Evolutionary conservation across 2,113 vertebrate species (phyloP).

Genomic region (Pipra filicauda): DNA sequence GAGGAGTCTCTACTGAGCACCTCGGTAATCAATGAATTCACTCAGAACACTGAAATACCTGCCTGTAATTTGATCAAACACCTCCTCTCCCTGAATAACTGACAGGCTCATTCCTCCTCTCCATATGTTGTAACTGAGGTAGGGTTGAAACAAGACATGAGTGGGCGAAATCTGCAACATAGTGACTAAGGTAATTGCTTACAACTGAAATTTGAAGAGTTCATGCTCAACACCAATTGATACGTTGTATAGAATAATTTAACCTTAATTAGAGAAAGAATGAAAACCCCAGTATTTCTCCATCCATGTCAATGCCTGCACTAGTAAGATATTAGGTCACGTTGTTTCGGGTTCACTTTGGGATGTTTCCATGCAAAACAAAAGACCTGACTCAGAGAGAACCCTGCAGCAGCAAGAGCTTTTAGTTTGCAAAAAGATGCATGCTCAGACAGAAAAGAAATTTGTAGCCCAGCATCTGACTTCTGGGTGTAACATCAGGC

Average conservation of each 20-base stretch:
- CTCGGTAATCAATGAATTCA: neutral
- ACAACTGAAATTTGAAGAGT: neutral
- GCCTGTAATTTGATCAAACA: neutral
- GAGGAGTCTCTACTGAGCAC: neutral
- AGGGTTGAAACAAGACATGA: neutral
- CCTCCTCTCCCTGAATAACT: neutral
- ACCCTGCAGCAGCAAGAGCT: neutral
- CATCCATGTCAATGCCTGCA: neutral
- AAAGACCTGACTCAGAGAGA: neutral
- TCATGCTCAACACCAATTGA: neutral
- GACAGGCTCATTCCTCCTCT: neutral
- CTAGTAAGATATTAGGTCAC: neutral
- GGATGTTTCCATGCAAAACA: constrained; percentile 7
- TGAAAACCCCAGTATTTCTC: neutral
- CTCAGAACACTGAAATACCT: neutral
- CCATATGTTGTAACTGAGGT: neutral
- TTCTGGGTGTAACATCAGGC: neutral
- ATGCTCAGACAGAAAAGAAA: neutral
- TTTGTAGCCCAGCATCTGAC: neutral
- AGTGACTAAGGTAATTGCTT: neutral
- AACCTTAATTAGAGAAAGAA: neutral
- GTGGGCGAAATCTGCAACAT: neutral
- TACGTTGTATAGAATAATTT: neutral
- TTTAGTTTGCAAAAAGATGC: neutral
- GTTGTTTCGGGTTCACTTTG: neutral